These are phyloP conservation scores for Paramuricea clavata DNA, from an alignment of 92 coral and sea anemone genomes.

Conservation along the genomic window DNA sequence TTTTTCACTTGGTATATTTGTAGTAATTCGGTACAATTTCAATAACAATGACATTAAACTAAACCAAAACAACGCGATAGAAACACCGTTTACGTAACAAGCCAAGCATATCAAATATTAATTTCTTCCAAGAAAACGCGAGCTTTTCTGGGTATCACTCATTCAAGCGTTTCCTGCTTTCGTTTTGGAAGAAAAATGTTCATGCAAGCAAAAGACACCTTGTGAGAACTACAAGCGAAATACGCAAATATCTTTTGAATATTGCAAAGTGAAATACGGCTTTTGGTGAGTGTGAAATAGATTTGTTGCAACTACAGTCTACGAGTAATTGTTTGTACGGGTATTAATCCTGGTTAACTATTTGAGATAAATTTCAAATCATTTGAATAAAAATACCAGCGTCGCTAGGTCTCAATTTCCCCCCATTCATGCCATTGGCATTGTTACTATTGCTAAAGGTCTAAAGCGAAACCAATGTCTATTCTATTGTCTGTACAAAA, in stretches of 20 bases:
- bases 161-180: neutral
- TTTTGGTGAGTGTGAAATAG: too few species aligned
- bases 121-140: neutral
- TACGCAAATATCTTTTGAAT: too few species aligned
- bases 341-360: neutral
- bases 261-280: too few species aligned
- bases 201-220: neutral
- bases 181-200: neutral
- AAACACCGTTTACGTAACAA: neutral
- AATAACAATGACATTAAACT: too few species aligned
- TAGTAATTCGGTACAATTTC: neutral
- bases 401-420: neutral
- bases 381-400: neutral
- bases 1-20: too few species aligned
- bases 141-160: neutral
- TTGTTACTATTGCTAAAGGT: neutral
- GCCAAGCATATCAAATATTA: slow-evolving; percentile 6
- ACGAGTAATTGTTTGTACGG: neutral
- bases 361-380: neutral
- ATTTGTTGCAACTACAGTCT: neutral
- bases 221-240: neutral
- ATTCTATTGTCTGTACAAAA: too few species aligned
- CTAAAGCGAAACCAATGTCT: too few species aligned
- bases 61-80: neutral
- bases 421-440: too few species aligned